A percentile compares a stretch with the other conserved stretches of the same genome.
Conservation (phyloP, 2,888 invertebrate genomes). For the Lepas anatifera region DNA sequence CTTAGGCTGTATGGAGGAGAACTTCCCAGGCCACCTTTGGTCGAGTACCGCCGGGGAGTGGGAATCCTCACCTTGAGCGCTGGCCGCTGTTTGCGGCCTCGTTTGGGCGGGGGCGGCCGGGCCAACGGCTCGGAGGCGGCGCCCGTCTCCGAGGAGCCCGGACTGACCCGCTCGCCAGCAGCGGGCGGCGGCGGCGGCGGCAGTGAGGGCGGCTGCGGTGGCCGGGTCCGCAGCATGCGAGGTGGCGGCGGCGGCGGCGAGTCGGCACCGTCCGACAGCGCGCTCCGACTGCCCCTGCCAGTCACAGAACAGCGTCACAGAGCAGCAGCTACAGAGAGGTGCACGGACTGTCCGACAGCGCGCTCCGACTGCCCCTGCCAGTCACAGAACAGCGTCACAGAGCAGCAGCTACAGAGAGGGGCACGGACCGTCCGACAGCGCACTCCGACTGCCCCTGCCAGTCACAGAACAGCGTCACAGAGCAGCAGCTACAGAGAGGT, state of each 20-base stretch:
- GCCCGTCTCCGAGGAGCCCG: slow-evolving; percentile 41
- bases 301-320: background rate
- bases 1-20: too few species aligned
- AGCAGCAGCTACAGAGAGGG: too few species aligned
- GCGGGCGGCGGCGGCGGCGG: slow-evolving; percentile 12
- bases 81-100: background rate
- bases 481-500: too few species aligned
- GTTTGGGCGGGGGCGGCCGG: slow-evolving; percentile 14
- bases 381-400: too few species aligned
- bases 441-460: too few species aligned
- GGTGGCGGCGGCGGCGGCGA: background rate
- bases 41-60: too few species aligned
- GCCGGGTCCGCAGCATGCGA: background rate
- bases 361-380: too few species aligned
- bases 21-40: too few species aligned
- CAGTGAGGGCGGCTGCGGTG: background rate
- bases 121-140: slow-evolving; percentile 15
- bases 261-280: background rate
- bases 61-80: background rate
- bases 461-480: too few species aligned
- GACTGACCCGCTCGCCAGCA: slow-evolving; percentile 20
- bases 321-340: background rate
- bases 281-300: background rate
- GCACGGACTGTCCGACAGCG: too few species aligned
- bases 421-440: too few species aligned